These are phyloP conservation scores for Eubasilissa regina DNA, from an alignment of 1,140 invertebrate species.

Conservation along the genomic window DNA sequence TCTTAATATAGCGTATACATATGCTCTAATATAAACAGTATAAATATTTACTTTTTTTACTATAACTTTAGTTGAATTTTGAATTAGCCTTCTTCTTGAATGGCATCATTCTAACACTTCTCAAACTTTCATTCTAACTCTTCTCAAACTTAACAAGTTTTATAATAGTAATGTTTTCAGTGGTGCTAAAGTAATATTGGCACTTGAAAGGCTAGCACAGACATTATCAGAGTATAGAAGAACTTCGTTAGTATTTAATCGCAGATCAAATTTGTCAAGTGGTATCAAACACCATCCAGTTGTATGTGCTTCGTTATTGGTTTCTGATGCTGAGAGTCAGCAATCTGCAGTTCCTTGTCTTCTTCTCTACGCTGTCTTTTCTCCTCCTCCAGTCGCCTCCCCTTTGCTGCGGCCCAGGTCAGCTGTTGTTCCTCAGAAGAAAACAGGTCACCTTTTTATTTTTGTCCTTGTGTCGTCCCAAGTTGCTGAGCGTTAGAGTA, in stretches of 20 bases:
- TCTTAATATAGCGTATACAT: no score
- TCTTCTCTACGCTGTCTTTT: constrained; percentile 67
- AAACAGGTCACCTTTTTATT: constrained; percentile 50
- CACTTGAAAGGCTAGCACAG: neutral
- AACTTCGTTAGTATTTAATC: neutral
- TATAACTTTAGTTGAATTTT: no score
- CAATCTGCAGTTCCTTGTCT: constrained; percentile 73
- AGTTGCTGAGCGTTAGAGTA: constrained; percentile 62
- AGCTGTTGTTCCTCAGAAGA: constrained; percentile 73
- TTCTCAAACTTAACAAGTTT: no score
- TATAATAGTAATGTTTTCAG: no score
- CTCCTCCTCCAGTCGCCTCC: constrained; percentile 69
- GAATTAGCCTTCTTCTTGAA: no score
- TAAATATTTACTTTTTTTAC: no score
- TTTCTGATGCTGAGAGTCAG: constrained; percentile 70
- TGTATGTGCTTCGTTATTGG: constrained; percentile 24
- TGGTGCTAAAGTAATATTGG: neutral
- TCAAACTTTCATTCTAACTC: no score
- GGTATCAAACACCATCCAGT: constrained; percentile 9
- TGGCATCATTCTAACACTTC: no score
- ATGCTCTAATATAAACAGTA: no score
- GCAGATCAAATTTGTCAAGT: neutral
- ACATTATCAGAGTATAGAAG: neutral
- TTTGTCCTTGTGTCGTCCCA: constrained; percentile 63
- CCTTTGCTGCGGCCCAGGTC: constrained; percentile 75